These are phyloP conservation scores for Gambusia affinis DNA, from an alignment of 2,113 vertebrate species.

Conservation along the genomic window DNA sequence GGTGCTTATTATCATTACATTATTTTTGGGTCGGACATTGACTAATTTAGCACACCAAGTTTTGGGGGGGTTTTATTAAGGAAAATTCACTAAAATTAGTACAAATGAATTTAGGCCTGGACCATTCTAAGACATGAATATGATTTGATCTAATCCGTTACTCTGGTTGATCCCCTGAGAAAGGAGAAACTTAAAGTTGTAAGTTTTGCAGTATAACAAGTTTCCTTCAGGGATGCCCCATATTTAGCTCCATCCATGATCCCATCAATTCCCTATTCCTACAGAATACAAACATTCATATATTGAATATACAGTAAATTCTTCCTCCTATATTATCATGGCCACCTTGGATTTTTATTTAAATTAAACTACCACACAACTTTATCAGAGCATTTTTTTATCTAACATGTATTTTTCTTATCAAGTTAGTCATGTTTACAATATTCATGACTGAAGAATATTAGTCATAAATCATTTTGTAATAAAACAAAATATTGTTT, in stretches of 20 bases:
- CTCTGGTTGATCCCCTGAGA: neutral
- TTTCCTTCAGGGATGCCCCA: too few relatives aligned
- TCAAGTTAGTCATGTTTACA: neutral
- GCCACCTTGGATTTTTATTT: neutral
- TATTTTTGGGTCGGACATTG: too few relatives aligned
- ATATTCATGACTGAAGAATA: neutral
- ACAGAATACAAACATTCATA: too few relatives aligned
- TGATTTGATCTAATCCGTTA: neutral
- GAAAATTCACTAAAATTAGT: too few relatives aligned
- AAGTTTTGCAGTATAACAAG: neutral
- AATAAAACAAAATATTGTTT: neutral
- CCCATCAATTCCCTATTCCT: too few relatives aligned
- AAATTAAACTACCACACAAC: neutral
- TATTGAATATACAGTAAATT: too few relatives aligned
- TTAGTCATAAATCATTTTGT: too few relatives aligned
- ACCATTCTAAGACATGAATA: neutral
- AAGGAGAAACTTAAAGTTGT: neutral
- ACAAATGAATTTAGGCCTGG: neutral
- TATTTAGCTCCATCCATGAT: too few relatives aligned
- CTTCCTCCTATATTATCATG: neutral
- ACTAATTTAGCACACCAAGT: too few relatives aligned
- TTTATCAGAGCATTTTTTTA: neutral
- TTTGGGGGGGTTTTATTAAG: too few relatives aligned
- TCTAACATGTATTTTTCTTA: neutral
- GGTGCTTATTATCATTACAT: too few relatives aligned